Base-by-base conservation (phyloP, 2,888 invertebrate species). In the Euphydryas editha region DNA sequence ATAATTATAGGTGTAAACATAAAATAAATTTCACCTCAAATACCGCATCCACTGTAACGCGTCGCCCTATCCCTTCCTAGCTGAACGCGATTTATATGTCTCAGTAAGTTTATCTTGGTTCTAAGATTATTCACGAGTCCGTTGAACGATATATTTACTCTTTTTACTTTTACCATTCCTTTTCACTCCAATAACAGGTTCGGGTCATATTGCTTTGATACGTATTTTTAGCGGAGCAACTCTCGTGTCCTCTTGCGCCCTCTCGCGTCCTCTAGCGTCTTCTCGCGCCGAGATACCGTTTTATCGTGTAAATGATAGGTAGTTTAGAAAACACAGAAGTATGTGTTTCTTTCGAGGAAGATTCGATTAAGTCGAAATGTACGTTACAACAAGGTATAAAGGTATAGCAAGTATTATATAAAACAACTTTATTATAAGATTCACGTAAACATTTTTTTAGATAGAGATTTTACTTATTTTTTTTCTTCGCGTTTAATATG, bases 71-170 rank as follows among this genome's bases (percentile, higher is more conserved):
- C 15, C 21, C 44, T 76, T 80, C 78, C 5, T 58, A 72, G 68
- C 71, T 85, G 76, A 17, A 47, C 72, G 73, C 71, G 77, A 78
- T 82, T 81, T 82, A 82, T 83, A 82, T 81, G 79, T 85, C 84
- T 81, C 80, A 76, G 84, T 83, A 83, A 84, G 77, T 86, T 84
- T 85, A 86, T 87, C 81, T 82, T 73, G 76, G 77, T 76, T 78
- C 77, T 78, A 80, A 81, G 80, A 86, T 87, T 86, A 88, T 86
- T 86, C 88, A 88, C 82, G 79, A 76, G 77, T 75, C 77, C 81
- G 88, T 78, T 87, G 88, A 88, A 78, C 86, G 88, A 88, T 88
- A 88, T 88, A 88, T 84, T 82, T 81, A 81, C 78, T 77, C 79
- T 77, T 76, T 76, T 74, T 73, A 76, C 76, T 77, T 78, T 73